phyloP scores from a whole-genome alignment of 2,888 invertebrate genomes.

The Dyspetes luteomarginatus region DNA sequence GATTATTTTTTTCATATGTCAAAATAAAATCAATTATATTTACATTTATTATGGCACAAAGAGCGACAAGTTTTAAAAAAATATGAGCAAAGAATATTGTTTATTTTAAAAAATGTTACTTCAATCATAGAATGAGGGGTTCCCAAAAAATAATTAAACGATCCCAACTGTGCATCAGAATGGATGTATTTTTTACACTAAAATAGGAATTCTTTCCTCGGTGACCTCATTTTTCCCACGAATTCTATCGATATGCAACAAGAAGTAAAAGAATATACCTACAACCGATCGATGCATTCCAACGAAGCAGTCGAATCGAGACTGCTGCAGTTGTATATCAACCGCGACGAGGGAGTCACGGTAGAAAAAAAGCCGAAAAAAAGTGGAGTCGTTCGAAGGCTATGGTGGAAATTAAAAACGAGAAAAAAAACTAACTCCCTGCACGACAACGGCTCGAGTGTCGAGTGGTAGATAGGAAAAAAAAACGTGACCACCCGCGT shows the following conservation, averaged over 20 bases:
- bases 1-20: too few species aligned
- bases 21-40: too few species aligned
- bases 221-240: neutral
- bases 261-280: neutral
- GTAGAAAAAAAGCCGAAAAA: constrained; percentile 29
- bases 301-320: constrained; percentile 2
- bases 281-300: constrained; percentile 13
- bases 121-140: too few species aligned
- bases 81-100: too few species aligned
- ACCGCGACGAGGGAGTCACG: constrained; percentile 31
- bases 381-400: constrained; percentile 31
- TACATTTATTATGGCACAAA: too few species aligned
- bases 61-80: too few species aligned
- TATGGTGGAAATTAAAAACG: constrained; percentile 8
- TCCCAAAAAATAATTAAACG: too few species aligned
- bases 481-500: constrained; percentile 47
- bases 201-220: too few species aligned
- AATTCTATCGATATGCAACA: neutral
- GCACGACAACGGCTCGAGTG: constrained; percentile 27
- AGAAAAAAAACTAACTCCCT: constrained; percentile 37
- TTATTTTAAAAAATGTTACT: too few species aligned
- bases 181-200: too few species aligned
- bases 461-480: constrained; percentile 15
- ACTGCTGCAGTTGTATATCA: constrained; percentile 15
- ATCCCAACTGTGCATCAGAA: too few species aligned